Evolutionary conservation across 2,888 invertebrate genomes (phyloP), one percentile per base, ranked within the genome.

Genomic region (Thelaira solivaga): DNA sequence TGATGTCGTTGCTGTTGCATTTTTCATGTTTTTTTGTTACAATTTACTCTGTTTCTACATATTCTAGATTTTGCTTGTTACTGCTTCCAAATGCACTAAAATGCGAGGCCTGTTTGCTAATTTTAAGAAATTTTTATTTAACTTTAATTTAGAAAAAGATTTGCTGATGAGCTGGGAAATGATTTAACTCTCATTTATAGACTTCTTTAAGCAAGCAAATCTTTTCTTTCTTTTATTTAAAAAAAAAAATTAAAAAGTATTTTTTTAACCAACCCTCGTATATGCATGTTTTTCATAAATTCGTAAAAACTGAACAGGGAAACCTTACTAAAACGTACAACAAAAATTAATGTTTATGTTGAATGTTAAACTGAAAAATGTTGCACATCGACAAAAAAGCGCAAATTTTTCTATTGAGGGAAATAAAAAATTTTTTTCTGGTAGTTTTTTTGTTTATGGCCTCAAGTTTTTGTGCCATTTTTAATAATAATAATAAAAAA

Each of bases 401-500:
- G 41, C 34, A 73, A 65, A 36, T 51, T 73, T 62, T 73, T 41
- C 31, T 65, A 34, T 65, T 62, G 24, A 43, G 20, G 31, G 26
- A 59, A 65, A 29, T 26, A 72, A 72, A 72, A 36, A 39, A 6
- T 39, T 39, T 16, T 16, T 65, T 51, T 49, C 20, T 16, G 26
- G 26, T 47, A 51, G 5, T 59, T 57, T 68, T 68, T 68, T 71
- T 61, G 61, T 62, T 71, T 71, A 71, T 62, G 61, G 71, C 71
- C 69, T 71, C 5, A 62, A 71, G 69, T 71, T 71, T 62, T 62
- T 71, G 51, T 71, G 34, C 71, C 53, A 45, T 71, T 51, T 51
- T 13, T 34, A 18, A n/a, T n/a, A n/a, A n/a, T n/a, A n/a, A n/a
- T n/a, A n/a, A n/a, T n/a, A n/a, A 49, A 24, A 5, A 36, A 16